phyloP scores from a whole-genome alignment of 2,113 vertebrate species.

The Limnothrissa miodon region DNA sequence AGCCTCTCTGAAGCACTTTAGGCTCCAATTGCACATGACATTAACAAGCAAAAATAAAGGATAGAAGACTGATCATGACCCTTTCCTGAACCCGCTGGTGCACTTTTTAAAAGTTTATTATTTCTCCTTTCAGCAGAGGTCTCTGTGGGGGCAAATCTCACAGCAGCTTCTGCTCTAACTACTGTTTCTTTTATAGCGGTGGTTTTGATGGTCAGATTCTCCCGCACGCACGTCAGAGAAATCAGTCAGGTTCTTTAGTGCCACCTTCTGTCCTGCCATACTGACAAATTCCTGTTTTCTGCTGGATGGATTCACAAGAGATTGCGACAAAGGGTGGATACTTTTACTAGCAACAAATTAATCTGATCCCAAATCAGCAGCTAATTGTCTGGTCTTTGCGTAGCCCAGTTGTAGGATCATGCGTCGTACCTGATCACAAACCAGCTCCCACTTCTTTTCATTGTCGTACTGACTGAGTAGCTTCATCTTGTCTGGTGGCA shows the following conservation, averaged over 20 bases:
- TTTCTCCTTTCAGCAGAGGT: not conserved
- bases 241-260: not conserved
- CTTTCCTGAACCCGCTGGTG: not conserved
- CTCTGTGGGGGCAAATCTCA: not conserved
- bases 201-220: not conserved
- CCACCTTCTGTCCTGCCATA: not conserved
- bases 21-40: not conserved
- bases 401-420: not conserved
- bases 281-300: no score
- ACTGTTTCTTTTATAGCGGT: not conserved
- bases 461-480: slow-evolving; percentile 90
- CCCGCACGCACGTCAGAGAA: not conserved
- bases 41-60: not conserved
- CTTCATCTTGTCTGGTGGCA: slow-evolving; percentile 91
- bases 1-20: not conserved
- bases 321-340: no score
- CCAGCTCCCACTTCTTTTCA: slow-evolving; percentile 96
- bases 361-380: not conserved
- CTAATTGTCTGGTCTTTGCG: not conserved
- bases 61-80: not conserved
- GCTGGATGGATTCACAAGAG: no score
- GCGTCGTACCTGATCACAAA: slow-evolving; percentile 86
- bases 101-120: not conserved
- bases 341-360: not conserved
- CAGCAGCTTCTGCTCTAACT: not conserved